Conservation (phyloP, 2,113 vertebrate genomes). For the Parus major region DNA sequence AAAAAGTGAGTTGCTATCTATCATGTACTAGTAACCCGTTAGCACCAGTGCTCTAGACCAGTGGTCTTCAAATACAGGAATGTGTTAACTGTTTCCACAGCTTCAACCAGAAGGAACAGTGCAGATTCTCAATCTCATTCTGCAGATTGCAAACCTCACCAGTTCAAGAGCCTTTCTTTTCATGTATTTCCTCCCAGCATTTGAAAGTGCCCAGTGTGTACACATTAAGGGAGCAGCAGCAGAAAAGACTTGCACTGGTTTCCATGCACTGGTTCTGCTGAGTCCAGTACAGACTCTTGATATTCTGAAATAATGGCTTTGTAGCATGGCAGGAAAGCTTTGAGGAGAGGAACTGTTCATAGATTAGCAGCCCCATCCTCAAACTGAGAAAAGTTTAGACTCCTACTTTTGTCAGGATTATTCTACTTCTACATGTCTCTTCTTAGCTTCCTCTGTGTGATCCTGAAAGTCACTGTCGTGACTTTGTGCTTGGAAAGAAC, state of each 20-base stretch:
- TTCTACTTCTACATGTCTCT: background rate
- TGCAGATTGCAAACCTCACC: background rate
- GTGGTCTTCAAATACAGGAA: background rate
- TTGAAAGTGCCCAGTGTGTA: background rate
- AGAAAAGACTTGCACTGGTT: background rate
- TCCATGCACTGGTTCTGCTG: background rate
- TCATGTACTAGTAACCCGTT: background rate
- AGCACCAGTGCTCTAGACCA: background rate
- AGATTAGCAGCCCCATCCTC: background rate
- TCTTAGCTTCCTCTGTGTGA: background rate
- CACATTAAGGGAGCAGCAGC: background rate
- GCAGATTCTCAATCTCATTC: background rate
- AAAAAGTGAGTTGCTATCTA: background rate
- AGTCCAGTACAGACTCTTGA: background rate
- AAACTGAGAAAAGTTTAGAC: background rate
- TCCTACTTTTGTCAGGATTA: background rate
- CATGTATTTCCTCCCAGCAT: background rate
- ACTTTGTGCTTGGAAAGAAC: background rate
- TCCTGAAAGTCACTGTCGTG: background rate
- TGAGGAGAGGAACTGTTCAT: background rate
- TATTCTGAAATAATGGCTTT: background rate
- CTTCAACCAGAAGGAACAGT: background rate
- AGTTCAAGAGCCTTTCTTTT: background rate
- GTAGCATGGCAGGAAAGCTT: background rate
- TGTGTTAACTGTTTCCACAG: background rate